Evolutionary conservation across 2,888 invertebrate species (phyloP), one percentile per base, ranked within the genome.

Genomic region (Drosophila longiperda): DNA sequence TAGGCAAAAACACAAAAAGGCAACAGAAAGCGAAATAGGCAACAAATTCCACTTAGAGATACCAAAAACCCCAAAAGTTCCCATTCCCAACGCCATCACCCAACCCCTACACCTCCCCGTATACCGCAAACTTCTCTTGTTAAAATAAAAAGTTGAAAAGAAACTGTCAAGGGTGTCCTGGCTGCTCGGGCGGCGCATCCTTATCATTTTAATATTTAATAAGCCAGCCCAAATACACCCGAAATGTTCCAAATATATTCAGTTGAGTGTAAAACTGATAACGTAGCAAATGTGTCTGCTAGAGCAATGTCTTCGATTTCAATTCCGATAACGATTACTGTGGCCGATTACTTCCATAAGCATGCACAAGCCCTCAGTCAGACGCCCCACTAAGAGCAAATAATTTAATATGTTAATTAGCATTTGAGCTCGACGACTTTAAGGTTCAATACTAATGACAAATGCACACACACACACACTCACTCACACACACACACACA

Each of bases 181-280:
- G 34, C n/a, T 54, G 45, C 34, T 26, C 33, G 34, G 55, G 45
- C 34, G 29, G 29, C 23, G 45, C 17, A 50, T 68, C 75, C 76
- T 85, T 89, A 87, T 89, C 89, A 80, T 79, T 87, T 87, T 89
- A 87, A 87, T 87, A 89, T 87, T 87, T 87, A 89, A 89, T 89
- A 89, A 85, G 81, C 85, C 66, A 66, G 36, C 66, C 64, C 63
- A 73, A 67, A 57, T 32, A 40, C 32, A 57, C 57, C 61, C 42
- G 17, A 68, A 66, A 67, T 61, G 40, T 33, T 17, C 40, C 64
- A 64, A 61, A 67, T 69, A 78, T 85, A 87, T 81, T 89, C 90
- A 88, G 88, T 88, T 89, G 85, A 88, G 84, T 89, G 88, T 89
- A 89, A 88, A 88, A 83, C 79, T 84, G 88, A 88, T 90, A 88